Evolutionary conservation across 2,113 vertebrate genomes (phyloP), one percentile per base, ranked within the genome.

Genomic region (Nannospalax galili): DNA sequence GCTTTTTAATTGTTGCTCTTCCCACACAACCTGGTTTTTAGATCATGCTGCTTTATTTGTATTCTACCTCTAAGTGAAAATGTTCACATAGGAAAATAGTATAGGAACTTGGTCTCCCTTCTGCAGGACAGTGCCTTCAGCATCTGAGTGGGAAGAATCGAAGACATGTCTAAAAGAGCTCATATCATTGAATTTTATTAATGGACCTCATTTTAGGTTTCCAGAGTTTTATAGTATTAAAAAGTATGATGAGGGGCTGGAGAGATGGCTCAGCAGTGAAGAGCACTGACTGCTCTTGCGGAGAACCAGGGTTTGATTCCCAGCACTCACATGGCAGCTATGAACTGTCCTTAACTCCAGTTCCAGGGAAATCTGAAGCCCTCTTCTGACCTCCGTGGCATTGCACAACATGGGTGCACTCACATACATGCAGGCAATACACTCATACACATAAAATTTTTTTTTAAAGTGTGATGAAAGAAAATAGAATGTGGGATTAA

Each of bases 401-500:
- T n/a, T n/a, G n/a, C n/a, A n/a, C n/a, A n/a, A n/a, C n/a, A n/a
- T n/a, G n/a, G n/a, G n/a, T n/a, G n/a, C n/a, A n/a, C n/a, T n/a
- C n/a, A n/a, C n/a, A n/a, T n/a, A n/a, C n/a, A n/a, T n/a, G n/a
- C n/a, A n/a, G n/a, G n/a, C n/a, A n/a, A n/a, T n/a, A n/a, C n/a
- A n/a, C n/a, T n/a, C n/a, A n/a, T n/a, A n/a, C n/a, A n/a, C n/a
- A n/a, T n/a, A n/a, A n/a, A n/a, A n/a, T n/a, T n/a, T n/a, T n/a
- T n/a, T n/a, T n/a, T n/a, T n/a, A 81, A 92, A 75, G 7, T 85
- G 4, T 35, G 60, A 70, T 84, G 52, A 58, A 91, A 89, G 5
- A n/a, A 88, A 6, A 94, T 94, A 70, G 22, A 94, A 28, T 48
- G 17, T 70, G 90, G 88, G n/a, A 78, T 88, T 92, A 64, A 69